phyloP scores from a whole-genome alignment of 2,888 invertebrate species.

The Drosophila percnosoma region DNA sequence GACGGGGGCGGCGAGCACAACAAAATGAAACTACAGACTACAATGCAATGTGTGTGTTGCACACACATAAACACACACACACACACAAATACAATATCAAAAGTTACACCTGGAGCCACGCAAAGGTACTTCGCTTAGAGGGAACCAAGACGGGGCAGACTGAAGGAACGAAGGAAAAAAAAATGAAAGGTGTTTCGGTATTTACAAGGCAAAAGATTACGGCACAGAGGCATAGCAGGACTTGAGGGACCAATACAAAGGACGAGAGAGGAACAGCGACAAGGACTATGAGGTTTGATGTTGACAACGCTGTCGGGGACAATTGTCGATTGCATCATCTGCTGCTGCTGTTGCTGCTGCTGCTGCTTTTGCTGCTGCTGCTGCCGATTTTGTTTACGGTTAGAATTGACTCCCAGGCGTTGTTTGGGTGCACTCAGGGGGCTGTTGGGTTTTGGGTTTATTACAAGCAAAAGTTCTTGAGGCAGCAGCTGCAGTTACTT shows the following conservation, averaged over 20 bases:
- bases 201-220: conserved; percentile 41
- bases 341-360: conserved; percentile 19
- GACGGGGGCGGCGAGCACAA: conserved; percentile 38
- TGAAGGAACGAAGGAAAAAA: conserved; percentile 1
- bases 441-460: conserved; percentile 2
- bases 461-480: conserved; percentile 19
- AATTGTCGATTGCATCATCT: conserved; percentile 52
- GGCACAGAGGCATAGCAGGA: conserved; percentile 44
- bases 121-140: conserved; percentile 46
- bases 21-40: conserved; percentile 40
- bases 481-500: conserved; percentile 29
- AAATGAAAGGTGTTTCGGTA: conserved; percentile 19
- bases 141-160: conserved; percentile 6
- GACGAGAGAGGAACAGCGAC: conserved; percentile 7
- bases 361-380: background rate
- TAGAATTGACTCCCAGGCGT: conserved; percentile 46
- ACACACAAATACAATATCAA: conserved; percentile 30
- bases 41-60: conserved; percentile 32
- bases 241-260: conserved; percentile 49
- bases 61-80: conserved; percentile 15
- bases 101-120: conserved; percentile 79
- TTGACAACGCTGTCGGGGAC: conserved; percentile 36
- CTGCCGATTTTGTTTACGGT: background rate
- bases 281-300: conserved; percentile 30
- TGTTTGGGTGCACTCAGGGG: conserved; percentile 55